phyloP scores from a whole-genome alignment of 2,888 invertebrate species.

The Lasioglossum vierecki region DNA sequence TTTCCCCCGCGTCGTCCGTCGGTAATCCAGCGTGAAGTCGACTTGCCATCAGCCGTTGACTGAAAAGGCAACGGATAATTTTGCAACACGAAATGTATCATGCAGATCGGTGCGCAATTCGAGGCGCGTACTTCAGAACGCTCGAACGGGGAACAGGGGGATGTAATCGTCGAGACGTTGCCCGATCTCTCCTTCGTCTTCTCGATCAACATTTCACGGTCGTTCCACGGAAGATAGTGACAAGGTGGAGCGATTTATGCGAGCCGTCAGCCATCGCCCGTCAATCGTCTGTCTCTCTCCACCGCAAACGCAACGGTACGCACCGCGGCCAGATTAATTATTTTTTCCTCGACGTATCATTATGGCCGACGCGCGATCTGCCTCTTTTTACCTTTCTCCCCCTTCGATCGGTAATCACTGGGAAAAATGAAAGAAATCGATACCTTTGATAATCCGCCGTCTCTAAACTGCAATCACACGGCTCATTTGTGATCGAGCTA shows the following conservation, averaged over 20 bases:
- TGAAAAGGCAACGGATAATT: constrained; percentile 27
- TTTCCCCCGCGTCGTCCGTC: background rate
- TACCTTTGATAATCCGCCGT: constrained; percentile 22
- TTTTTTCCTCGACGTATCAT: constrained; percentile 17
- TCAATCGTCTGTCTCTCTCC: constrained; percentile 2
- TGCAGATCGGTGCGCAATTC: constrained; percentile 9
- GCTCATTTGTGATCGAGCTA: constrained; percentile 23
- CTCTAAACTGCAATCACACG: constrained; percentile 25
- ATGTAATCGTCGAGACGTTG: constrained; percentile 16
- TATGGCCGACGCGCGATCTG: background rate
- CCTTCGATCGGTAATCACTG: constrained; percentile 22
- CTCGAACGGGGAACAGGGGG: background rate
- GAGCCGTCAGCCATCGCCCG: background rate
- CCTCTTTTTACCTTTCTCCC: background rate
- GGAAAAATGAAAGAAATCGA: background rate
- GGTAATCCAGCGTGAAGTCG: constrained; percentile 26
- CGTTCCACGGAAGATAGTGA: constrained; percentile 15
- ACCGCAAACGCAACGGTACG: background rate
- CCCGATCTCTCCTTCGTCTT: background rate
- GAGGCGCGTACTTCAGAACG: background rate
- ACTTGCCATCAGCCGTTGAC: background rate
- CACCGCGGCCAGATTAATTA: constrained; percentile 14
- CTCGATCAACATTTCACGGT: constrained; percentile 30
- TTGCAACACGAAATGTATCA: constrained; percentile 13
- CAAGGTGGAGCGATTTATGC: constrained; percentile 20